Conservation (phyloP, 1,140 invertebrate genomes). For the Brachionus asplanchnoidis region DNA sequence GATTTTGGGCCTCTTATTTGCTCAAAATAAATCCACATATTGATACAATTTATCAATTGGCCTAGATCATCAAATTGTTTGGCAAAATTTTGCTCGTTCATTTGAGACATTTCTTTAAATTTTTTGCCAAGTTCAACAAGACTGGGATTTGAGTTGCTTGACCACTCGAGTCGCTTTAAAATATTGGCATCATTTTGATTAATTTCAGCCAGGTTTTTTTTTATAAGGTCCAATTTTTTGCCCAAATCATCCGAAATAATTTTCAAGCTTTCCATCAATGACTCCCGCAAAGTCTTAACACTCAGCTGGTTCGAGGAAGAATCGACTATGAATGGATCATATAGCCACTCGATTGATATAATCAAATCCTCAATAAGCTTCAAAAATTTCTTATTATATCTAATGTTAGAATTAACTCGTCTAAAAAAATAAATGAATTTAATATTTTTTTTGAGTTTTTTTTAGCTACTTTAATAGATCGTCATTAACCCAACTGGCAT, state of each 20-base stretch:
- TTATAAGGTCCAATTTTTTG: neutral
- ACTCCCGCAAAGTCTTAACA: neutral
- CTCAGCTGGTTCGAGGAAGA: neutral
- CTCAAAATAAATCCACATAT: neutral
- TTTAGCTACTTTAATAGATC: neutral
- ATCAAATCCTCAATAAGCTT: neutral
- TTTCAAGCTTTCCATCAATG: neutral
- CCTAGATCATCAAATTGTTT: neutral
- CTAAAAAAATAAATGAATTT: neutral
- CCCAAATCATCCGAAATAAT: neutral
- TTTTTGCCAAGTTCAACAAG: neutral
- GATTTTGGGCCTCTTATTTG: neutral
- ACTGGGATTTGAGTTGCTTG: neutral
- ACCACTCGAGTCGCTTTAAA: neutral
- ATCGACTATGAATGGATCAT: neutral
- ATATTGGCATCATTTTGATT: neutral
- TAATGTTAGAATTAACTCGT: neutral
- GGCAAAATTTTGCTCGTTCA: neutral
- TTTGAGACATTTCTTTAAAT: neutral
- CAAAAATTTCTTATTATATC: neutral
- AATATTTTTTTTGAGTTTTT: no score
- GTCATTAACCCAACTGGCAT: neutral
- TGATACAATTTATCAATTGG: neutral
- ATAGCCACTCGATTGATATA: neutral
- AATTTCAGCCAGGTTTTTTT: neutral